Conservation (phyloP, 2,113 vertebrate genomes). For the Cyprinodon variegatus region DNA sequence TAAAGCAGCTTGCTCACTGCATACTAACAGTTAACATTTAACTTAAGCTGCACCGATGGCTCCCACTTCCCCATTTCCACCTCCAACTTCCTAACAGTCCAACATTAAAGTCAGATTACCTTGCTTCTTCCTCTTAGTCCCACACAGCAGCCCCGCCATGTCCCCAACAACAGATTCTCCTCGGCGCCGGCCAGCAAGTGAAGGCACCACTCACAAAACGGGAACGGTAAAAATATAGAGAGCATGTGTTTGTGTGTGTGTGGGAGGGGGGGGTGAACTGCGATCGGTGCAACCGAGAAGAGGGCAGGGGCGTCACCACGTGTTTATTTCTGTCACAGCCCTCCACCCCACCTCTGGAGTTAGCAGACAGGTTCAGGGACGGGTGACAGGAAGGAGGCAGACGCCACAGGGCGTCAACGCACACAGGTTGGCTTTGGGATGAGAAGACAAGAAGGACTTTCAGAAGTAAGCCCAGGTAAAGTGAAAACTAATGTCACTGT, state of each 20-base stretch:
- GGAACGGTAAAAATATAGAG: neutral
- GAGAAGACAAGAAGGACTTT: conserved; percentile 14
- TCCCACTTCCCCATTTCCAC: conserved; percentile 48
- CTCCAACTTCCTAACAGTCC: conserved; percentile 42
- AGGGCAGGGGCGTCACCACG: conserved; percentile 68
- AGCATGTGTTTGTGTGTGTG: conserved; percentile 10
- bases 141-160: conserved; percentile 88
- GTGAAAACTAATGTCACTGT: neutral
- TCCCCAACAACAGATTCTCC: neutral
- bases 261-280: conserved; percentile 24
- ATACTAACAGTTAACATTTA: neutral
- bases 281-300: conserved; percentile 62
- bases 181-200: neutral
- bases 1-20: neutral
- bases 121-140: conserved; percentile 85
- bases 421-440: conserved; percentile 7
- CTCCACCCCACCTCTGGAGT: conserved; percentile 75
- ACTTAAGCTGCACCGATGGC: conserved; percentile 15
- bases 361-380: conserved; percentile 60
- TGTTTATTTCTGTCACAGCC: conserved; percentile 82
- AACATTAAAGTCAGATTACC: conserved; percentile 68
- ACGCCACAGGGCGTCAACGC: neutral
- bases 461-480: conserved; percentile 26
- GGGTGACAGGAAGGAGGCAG: conserved; percentile 23
- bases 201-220: conserved; percentile 20